phyloP scores from a whole-genome alignment of 2,888 invertebrate genomes.

The Agelastica alni region DNA sequence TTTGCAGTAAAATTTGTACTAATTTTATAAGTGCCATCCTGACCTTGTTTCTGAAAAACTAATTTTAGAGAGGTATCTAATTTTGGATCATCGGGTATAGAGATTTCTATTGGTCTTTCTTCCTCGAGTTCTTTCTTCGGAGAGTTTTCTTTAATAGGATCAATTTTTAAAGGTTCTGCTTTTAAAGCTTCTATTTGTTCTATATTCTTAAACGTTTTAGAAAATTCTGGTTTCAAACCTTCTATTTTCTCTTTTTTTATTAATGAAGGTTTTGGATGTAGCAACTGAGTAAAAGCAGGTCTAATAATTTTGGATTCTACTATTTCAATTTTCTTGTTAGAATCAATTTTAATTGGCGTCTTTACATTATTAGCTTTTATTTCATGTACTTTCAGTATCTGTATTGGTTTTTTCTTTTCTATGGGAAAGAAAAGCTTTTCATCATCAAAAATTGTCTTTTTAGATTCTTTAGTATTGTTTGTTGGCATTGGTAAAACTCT shows the following conservation, averaged over 20 bases:
- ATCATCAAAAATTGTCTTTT: slow-evolving; percentile 55
- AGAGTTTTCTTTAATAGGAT: slow-evolving; percentile 16
- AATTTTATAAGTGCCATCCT: slow-evolving; percentile 59
- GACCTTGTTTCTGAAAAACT: slow-evolving; percentile 58
- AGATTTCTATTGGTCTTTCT: slow-evolving; percentile 29
- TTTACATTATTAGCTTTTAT: slow-evolving; percentile 31
- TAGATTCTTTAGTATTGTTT: slow-evolving; percentile 60
- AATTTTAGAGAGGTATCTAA: slow-evolving; percentile 54
- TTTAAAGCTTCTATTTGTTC: slow-evolving; percentile 14
- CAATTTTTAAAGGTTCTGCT: slow-evolving; percentile 11
- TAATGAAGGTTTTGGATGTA: not conserved
- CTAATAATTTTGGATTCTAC: slow-evolving; percentile 38
- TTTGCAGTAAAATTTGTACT: slow-evolving; percentile 45
- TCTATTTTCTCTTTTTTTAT: slow-evolving; percentile 16
- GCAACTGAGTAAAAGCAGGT: slow-evolving; percentile 16
- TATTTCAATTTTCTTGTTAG: slow-evolving; percentile 36
- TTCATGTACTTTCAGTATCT: slow-evolving; percentile 47
- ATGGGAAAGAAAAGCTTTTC: slow-evolving; percentile 59
- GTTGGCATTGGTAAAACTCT: slow-evolving; percentile 79
- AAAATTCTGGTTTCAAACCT: slow-evolving; percentile 10
- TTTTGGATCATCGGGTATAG: slow-evolving; percentile 29
- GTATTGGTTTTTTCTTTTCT: slow-evolving; percentile 58
- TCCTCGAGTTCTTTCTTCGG: slow-evolving; percentile 14
- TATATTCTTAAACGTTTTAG: slow-evolving; percentile 3
- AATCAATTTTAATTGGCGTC: slow-evolving; percentile 27